Evolutionary conservation across 2,113 vertebrate genomes (phyloP).

Genomic region (Gymnogyps californianus): DNA sequence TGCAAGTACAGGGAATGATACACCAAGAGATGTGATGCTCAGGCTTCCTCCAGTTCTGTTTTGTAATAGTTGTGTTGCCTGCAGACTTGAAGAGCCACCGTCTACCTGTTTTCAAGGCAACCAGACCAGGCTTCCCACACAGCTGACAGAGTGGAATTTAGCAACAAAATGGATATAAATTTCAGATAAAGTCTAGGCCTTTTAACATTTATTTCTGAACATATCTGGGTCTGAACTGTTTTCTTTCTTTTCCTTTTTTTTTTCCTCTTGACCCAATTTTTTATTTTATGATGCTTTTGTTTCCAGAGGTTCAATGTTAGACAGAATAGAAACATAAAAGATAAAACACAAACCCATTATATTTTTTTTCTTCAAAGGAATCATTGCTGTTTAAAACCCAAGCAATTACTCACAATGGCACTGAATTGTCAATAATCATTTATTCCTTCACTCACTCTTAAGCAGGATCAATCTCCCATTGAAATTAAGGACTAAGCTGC

Average conservation of each 20-base stretch:
- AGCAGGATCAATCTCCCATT: neutral
- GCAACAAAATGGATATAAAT: neutral
- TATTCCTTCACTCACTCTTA: neutral
- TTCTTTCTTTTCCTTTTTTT: neutral
- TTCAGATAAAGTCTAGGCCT: neutral
- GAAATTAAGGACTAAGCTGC: neutral
- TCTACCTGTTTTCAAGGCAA: neutral
- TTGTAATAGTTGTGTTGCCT: neutral
- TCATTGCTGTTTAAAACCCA: neutral
- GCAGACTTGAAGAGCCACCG: neutral
- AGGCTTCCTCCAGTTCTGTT: neutral
- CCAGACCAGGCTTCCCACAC: neutral
- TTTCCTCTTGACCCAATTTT: rapidly evolving
- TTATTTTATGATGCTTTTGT: neutral
- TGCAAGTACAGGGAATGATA: neutral
- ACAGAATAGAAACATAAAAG: neutral
- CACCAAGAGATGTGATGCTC: neutral
- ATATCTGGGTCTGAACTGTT: neutral
- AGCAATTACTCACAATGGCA: neutral
- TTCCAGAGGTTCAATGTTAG: neutral
- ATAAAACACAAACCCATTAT: neutral
- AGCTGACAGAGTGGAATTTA: neutral
- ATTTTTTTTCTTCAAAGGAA: neutral
- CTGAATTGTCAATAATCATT: neutral
- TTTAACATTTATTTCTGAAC: neutral